A percentile compares a stretch with the other conserved stretches of the same genome.
Evolutionary conservation across 1,140 invertebrate species (phyloP).

Genomic region (Protaetia brevitarsis): DNA sequence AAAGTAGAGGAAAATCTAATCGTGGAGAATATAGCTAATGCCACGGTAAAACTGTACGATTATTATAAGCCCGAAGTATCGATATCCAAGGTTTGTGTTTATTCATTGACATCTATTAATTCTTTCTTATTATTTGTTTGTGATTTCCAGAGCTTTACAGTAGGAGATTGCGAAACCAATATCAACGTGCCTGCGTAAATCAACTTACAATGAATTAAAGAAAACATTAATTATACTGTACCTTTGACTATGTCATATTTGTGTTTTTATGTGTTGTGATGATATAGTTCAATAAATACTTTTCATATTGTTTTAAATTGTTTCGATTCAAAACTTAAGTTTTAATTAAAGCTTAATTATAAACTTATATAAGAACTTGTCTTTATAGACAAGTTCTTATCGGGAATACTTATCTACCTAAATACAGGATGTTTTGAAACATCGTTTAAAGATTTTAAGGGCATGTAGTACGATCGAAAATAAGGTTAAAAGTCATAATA

Average conservation of each 20-base stretch:
- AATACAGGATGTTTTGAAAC: too few species aligned
- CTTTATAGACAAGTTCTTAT: too few species aligned
- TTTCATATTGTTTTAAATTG: too few species aligned
- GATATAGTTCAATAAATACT: too few species aligned
- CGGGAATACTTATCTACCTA: too few species aligned
- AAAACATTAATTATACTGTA: neutral
- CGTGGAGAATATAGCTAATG: slow-evolving; percentile 44
- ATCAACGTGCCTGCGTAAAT: neutral
- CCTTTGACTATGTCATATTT: neutral
- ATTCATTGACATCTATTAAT: neutral
- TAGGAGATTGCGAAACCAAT: neutral
- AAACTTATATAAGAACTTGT: too few species aligned
- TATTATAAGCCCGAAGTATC: slow-evolving; percentile 62
- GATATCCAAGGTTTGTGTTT: neutral
- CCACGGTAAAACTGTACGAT: slow-evolving; percentile 64
- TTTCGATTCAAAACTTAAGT: too few species aligned
- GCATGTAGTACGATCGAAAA: too few species aligned
- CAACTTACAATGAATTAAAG: neutral
- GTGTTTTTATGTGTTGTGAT: neutral
- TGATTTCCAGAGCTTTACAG: neutral
- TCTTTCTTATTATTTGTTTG: neutral
- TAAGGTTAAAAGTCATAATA: too few species aligned
- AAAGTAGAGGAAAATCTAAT: slow-evolving; percentile 45
- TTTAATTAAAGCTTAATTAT: too few species aligned
- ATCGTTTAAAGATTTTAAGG: too few species aligned